Base-by-base conservation (phyloP, 2,797 vertebrate species). In the Micropoecilia bifurca region DNA sequence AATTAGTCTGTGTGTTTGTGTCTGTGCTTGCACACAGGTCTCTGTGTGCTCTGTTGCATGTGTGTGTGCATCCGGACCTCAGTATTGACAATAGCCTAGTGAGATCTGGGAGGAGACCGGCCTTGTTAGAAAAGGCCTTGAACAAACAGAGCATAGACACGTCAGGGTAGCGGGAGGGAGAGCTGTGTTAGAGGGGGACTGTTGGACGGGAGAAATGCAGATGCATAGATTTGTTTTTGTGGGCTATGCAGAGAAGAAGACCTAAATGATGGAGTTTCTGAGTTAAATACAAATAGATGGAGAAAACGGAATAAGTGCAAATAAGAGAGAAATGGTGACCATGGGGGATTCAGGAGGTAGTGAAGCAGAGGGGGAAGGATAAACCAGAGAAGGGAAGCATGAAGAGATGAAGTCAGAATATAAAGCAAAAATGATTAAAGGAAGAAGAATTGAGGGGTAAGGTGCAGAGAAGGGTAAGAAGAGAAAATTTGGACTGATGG, bases 71-170 rank as follows among this genome's bases (percentile, higher is more conserved):
- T 85, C 88, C 86, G 91, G 90, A 89, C 84, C 69, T 90, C 83
- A 86, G 88, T 77, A 80, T 85, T 87, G 88, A 91, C 91, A 93
- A 90, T 78, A 82, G 89, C 74, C 88, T 89, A 89, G 84, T 88
- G 88, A 89, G 91, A 88, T 86, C 80, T 88, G 90, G 86, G 84
- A 90, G 86, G 88, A 88, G 90, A 85, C 89, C 73, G 85, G 76
- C 86, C 87, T 88, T 74, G 76, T 90, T 90, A 90, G 89, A 90
- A 85, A 82, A 85, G 92, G 88, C 89, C 91, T 93, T 91, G 89
- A 91, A 90, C 89, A 93, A 91, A 92, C 86, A 92, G 78, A 87
- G 85, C 87, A 92, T 84, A 80, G 82, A 86, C 80, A 85, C 6
- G 39, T 79, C 82, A 76, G 76, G 82, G 78, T 74, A 41, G 75